A percentile compares a stretch with the other conserved stretches of the same genome.
These are phyloP conservation scores for Calameuta pallipes DNA, from an alignment of 2,888 invertebrate species.

Conservation along the genomic window DNA sequence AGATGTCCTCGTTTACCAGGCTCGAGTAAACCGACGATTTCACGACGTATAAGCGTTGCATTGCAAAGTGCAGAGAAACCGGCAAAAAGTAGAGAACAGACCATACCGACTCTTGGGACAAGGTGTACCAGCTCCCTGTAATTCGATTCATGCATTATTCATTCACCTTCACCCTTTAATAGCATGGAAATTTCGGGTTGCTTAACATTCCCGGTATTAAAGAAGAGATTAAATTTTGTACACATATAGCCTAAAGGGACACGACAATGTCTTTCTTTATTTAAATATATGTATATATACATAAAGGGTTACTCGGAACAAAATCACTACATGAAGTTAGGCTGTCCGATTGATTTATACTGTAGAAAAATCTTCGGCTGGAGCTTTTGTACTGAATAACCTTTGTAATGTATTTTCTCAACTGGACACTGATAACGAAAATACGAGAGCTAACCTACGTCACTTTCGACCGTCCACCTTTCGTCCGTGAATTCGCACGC, in stretches of 20 bases:
- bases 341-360: no score
- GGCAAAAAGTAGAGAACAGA: not conserved
- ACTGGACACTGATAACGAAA: no score
- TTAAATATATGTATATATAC: not conserved
- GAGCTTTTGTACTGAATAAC: no score
- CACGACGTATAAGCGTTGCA: not conserved
- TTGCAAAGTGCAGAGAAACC: not conserved
- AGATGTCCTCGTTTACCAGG: not conserved
- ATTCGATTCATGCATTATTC: constrained; percentile 22
- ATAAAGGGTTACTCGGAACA: not conserved
- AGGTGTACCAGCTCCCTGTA: constrained; percentile 6
- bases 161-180: constrained; percentile 19
- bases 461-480: no score
- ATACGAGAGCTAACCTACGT: no score
- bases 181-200: constrained; percentile 15
- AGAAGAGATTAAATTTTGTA: constrained; percentile 5
- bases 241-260: not conserved
- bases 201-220: constrained; percentile 4
- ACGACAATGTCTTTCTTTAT: not conserved
- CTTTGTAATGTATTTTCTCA: no score
- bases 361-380: no score
- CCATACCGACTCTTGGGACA: not conserved
- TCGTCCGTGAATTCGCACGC: no score
- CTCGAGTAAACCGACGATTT: not conserved
- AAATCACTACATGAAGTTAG: no score